Percentiles rank a stretch among this genome's conserved stretches.
Evolutionary conservation across 2,797 vertebrate species (phyloP).

Genomic region (Lutjanus argentimaculatus): DNA sequence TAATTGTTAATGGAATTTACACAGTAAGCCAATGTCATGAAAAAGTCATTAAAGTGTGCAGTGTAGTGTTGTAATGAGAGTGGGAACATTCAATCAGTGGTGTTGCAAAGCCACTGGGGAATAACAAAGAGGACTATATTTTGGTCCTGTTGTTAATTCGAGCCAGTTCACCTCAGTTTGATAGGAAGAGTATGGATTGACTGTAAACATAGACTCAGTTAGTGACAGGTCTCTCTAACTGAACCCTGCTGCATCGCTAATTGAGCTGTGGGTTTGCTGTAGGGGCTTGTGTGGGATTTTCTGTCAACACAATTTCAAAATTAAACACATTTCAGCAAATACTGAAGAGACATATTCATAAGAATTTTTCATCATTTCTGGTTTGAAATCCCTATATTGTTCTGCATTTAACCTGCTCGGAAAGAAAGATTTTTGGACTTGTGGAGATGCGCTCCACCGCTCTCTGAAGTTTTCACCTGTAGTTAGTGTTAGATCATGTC

Average conservation of each 20-base stretch:
- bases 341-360: slow-evolving; percentile 70
- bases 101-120: slow-evolving; percentile 14
- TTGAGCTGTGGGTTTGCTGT: slow-evolving; percentile 65
- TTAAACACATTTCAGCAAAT: slow-evolving; percentile 78
- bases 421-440: slow-evolving; percentile 18
- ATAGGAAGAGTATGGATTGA: slow-evolving; percentile 61
- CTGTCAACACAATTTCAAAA: slow-evolving; percentile 79
- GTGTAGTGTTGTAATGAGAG: background rate
- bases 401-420: slow-evolving; percentile 51
- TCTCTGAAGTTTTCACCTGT: slow-evolving; percentile 10
- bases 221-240: slow-evolving; percentile 50
- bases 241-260: slow-evolving; percentile 57
- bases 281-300: slow-evolving; percentile 74
- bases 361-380: slow-evolving; percentile 60
- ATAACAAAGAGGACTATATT: slow-evolving; percentile 29
- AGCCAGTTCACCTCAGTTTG: slow-evolving; percentile 44
- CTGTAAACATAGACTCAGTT: slow-evolving; percentile 52
- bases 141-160: slow-evolving; percentile 44
- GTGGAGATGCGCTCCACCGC: background rate
- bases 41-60: slow-evolving; percentile 13
- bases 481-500: slow-evolving; percentile 9
- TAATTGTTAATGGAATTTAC: slow-evolving; percentile 12
- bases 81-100: slow-evolving; percentile 39
- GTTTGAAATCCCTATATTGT: slow-evolving; percentile 59
- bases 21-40: background rate